Evolutionary conservation across 2,888 invertebrate genomes (phyloP).

Genomic region (Cistogaster globosa): DNA sequence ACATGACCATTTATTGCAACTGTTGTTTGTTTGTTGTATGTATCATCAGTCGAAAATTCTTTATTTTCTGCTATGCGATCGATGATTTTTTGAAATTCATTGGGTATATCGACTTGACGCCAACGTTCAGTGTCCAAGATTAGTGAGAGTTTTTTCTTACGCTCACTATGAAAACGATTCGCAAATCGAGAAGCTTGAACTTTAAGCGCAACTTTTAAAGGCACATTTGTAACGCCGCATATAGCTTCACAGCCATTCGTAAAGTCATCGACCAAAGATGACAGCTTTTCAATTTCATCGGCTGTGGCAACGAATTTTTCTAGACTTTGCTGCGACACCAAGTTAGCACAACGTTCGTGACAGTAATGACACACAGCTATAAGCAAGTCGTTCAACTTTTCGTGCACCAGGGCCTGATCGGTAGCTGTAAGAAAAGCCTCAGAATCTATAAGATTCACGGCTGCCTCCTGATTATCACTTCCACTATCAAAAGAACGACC

Average conservation of each 20-base stretch:
- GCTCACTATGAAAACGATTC: constrained; percentile 94
- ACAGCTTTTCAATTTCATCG: constrained; percentile 89
- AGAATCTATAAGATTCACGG: constrained; percentile 85
- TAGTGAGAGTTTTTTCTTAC: constrained; percentile 92
- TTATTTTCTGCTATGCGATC: constrained; percentile 85
- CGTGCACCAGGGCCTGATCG: constrained; percentile 88
- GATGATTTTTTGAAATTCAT: constrained; percentile 93
- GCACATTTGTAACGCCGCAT: constrained; percentile 90
- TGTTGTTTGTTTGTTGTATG: constrained; percentile 40
- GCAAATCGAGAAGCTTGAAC: constrained; percentile 95
- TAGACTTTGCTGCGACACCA: constrained; percentile 90
- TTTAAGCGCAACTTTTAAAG: constrained; percentile 91
- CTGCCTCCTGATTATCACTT: constrained; percentile 77
- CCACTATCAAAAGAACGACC: constrained; percentile 82
- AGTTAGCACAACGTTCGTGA: constrained; percentile 95
- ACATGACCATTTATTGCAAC: constrained; percentile 44
- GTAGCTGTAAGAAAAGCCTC: constrained; percentile 88
- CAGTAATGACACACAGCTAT: constrained; percentile 94
- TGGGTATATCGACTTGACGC: constrained; percentile 96
- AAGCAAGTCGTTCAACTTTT: constrained; percentile 90
- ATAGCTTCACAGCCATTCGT: constrained; percentile 89
- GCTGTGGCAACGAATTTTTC: constrained; percentile 89
- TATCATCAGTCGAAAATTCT: constrained; percentile 78
- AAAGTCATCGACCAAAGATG: constrained; percentile 91
- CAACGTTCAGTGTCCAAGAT: constrained; percentile 96